Evolutionary conservation across 2,888 invertebrate genomes (phyloP).

Genomic region (Tetranychus truncatus): DNA sequence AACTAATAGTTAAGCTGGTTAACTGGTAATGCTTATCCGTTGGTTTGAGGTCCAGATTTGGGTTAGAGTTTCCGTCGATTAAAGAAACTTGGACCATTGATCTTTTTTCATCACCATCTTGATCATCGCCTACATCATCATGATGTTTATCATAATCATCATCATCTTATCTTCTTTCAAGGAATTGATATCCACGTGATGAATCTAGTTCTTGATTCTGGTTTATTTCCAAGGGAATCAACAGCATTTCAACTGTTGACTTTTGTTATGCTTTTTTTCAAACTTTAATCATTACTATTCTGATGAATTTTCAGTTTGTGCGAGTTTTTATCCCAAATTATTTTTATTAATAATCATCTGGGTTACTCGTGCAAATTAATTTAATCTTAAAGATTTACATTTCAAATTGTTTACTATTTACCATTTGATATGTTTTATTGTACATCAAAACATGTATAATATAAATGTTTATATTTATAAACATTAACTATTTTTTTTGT

Average conservation of each 20-base stretch:
- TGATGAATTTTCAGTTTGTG: background rate
- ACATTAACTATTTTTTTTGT: no score
- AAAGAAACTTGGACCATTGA: background rate
- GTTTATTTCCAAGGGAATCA: background rate
- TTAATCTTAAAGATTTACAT: no score
- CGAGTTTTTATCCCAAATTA: background rate
- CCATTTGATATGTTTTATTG: no score
- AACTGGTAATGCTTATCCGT: no score
- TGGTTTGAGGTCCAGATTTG: no score
- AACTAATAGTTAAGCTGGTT: background rate
- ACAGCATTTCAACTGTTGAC: background rate
- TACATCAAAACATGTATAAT: no score
- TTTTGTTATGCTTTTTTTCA: background rate
- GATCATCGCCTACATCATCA: background rate
- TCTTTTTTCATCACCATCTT: background rate
- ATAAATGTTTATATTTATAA: no score
- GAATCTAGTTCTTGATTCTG: background rate
- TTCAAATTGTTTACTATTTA: no score
- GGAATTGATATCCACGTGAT: background rate
- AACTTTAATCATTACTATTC: background rate
- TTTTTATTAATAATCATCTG: no score
- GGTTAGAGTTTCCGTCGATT: background rate
- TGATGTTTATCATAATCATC: background rate
- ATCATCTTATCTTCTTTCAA: background rate
- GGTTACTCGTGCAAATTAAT: no score